These are phyloP conservation scores for Halcyon chelicuti DNA, from an alignment of 2,797 vertebrate genomes.

Conservation along the genomic window DNA sequence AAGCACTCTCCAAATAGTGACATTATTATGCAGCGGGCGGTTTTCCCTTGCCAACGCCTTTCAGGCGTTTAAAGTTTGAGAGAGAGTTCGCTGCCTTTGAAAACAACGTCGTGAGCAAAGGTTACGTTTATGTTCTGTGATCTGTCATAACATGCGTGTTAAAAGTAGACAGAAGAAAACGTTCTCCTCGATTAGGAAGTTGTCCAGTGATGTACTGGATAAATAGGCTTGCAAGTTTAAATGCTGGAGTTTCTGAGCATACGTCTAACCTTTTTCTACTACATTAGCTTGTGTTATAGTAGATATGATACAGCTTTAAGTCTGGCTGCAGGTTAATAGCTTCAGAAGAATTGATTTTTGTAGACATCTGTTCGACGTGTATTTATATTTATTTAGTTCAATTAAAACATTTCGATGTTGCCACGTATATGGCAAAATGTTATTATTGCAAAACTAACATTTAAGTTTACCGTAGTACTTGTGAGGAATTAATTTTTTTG, in stretches of 20 bases:
- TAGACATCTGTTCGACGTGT: background rate
- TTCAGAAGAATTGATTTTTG: background rate
- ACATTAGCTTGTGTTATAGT: background rate
- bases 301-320: background rate
- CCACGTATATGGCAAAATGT: background rate
- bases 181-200: background rate
- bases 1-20: constrained; percentile 1
- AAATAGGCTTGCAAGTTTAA: background rate
- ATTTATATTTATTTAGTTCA: background rate
- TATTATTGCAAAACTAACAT: background rate
- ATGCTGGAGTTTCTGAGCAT: background rate
- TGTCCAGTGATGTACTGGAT: background rate
- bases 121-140: background rate
- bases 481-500: background rate
- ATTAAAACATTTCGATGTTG: background rate
- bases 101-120: constrained; percentile 27
- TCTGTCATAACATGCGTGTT: background rate
- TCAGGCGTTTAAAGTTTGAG: constrained; percentile 27
- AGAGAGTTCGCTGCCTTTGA: constrained; percentile 9
- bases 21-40: background rate
- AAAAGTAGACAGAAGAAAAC: background rate
- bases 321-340: background rate
- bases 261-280: background rate
- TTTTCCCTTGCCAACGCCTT: background rate
- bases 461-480: background rate